Base-by-base conservation (phyloP, 2,113 vertebrate genomes). In the Psophia crepitans region DNA sequence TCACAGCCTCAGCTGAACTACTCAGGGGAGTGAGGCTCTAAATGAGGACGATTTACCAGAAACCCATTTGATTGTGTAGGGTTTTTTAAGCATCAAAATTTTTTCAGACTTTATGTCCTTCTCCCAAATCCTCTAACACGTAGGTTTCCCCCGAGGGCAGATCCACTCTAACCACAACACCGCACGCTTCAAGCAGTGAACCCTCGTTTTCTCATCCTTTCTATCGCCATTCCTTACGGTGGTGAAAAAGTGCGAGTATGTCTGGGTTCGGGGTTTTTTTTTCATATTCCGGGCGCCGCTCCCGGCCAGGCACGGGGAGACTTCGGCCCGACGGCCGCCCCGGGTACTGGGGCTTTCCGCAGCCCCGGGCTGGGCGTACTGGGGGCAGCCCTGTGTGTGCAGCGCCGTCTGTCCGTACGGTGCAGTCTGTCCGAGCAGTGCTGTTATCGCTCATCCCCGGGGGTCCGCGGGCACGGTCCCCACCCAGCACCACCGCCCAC, bases 61-160 rank as follows among this genome's bases (percentile, higher is more conserved):
- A 73, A 66, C 8, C 24, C 18, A 37, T 7, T 56, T 21, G 12
- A 13, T n/a, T 0, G 0, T 5, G 11, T 8, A 17, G 48, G 23
- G 23, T 49, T 49, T 73, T 43, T 48, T 44, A 68, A 5, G 13
- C 27, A 51, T 6, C 5, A 6, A 58, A 49, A 10, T 11, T 10
- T 60, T 58, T 69, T 49, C 48, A n/a, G 35, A 35, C 10, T 48
- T 2, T 0, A 6, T 20, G 24, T 18, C 44, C 58, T 61, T 61
- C 44, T 48, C 21, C 14, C 23, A 20, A 7, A 22, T 35, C 8
- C 33, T 60, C 35, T 27, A 39, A 16, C 2, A 2, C 1, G 6
- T 23, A 14, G 8, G 5, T 61, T 74, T 91, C 41, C 11, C 15
- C 68, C 5, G 3, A 17, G 13, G 76, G 33, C 13, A 4, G 1